phyloP scores from a whole-genome alignment of 2,888 invertebrate species.

The Trachelus iudaicus region DNA sequence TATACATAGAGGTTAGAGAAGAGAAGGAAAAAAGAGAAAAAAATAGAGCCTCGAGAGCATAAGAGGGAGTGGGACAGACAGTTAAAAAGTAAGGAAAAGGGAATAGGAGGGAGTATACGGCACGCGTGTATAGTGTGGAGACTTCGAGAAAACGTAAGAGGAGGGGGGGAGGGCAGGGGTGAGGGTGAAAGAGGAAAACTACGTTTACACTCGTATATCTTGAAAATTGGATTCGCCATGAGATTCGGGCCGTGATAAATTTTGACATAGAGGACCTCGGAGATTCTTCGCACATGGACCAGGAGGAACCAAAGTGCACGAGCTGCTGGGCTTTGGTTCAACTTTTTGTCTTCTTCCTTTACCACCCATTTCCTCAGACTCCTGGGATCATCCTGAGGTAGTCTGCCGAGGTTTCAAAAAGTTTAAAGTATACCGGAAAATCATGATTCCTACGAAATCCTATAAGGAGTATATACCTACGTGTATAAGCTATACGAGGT shows the following conservation, averaged over 20 bases:
- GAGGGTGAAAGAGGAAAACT: slow-evolving; percentile 14
- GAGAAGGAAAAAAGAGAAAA: slow-evolving; percentile 23
- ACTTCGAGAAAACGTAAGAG: slow-evolving; percentile 22
- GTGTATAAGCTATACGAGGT: not conserved
- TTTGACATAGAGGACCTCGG: slow-evolving; percentile 32
- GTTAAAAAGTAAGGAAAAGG: slow-evolving; percentile 5
- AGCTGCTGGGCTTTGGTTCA: not conserved
- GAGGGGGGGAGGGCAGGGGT: slow-evolving; percentile 10
- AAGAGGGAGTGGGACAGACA: slow-evolving; percentile 22
- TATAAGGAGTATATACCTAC: not conserved
- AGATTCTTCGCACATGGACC: slow-evolving; percentile 16
- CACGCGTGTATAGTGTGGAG: slow-evolving; percentile 11
- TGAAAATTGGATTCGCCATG: slow-evolving; percentile 59
- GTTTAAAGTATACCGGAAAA: not conserved
- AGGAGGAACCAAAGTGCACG: not conserved
- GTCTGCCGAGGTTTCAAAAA: not conserved
- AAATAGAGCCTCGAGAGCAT: slow-evolving; percentile 16
- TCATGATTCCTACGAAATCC: not conserved
- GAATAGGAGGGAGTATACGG: slow-evolving; percentile 4
- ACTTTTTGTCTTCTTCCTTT: not conserved
- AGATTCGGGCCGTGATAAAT: slow-evolving; percentile 59
- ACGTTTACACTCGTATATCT: slow-evolving; percentile 56
- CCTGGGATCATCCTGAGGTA: not conserved
- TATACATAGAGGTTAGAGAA: slow-evolving; percentile 36
- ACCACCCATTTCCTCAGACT: not conserved